Evolutionary conservation across 1,140 invertebrate species (phyloP).

Genomic region (Anastatus disparis): DNA sequence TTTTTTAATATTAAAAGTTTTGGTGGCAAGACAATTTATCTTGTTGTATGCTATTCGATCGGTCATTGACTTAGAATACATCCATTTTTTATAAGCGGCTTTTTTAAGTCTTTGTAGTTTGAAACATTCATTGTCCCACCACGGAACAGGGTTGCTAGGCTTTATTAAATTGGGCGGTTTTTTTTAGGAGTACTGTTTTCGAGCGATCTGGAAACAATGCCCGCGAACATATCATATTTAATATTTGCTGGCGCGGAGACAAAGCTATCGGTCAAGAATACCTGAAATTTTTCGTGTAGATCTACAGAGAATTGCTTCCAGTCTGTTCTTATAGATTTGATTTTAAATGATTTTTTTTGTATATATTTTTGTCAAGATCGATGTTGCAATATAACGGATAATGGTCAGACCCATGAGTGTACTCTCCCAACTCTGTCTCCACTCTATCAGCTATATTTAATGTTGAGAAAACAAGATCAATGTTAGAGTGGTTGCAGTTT

Average conservation of each 20-base stretch:
- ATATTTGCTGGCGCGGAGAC: too few species aligned
- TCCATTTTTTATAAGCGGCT: too few species aligned
- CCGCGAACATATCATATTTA: not conserved
- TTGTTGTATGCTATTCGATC: not conserved
- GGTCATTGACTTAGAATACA: too few species aligned
- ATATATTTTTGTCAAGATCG: conserved; percentile 38
- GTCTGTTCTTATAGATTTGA: not conserved
- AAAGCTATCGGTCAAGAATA: not conserved
- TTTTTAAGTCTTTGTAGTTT: not conserved
- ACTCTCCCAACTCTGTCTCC: conserved; percentile 46
- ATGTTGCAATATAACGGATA: conserved; percentile 48
- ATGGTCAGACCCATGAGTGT: conserved; percentile 52
- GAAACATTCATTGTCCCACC: conserved; percentile 16
- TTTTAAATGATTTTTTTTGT: conserved; percentile 20
- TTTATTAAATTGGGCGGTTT: not conserved
- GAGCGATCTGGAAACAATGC: not conserved
- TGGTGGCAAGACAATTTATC: not conserved
- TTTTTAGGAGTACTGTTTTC: not conserved
- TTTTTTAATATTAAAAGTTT: not conserved
- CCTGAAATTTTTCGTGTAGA: not conserved
- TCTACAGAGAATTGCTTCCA: not conserved
- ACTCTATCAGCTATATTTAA: conserved; percentile 43
- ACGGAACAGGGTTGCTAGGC: conserved; percentile 1
- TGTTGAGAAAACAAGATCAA: conserved; percentile 40
- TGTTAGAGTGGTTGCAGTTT: not conserved